Evolutionary conservation across 2,113 vertebrate genomes (phyloP), one percentile per base, ranked within the genome.

Genomic region (Plestiodon gilberti): DNA sequence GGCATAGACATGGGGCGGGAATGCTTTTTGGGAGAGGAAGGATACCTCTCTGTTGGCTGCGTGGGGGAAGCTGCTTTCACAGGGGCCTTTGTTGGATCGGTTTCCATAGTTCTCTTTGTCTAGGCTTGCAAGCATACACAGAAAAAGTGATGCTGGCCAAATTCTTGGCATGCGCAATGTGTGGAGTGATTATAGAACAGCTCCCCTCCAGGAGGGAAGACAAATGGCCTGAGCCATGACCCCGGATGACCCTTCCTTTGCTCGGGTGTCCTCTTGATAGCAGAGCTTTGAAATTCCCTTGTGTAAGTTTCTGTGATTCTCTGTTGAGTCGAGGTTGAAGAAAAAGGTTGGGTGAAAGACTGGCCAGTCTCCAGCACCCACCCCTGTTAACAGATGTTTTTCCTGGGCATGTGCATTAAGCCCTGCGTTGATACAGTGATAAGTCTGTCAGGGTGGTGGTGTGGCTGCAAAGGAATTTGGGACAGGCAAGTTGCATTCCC

Each of bases 91-190:
- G n/a, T 82, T 91, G 73, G 74, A 81, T 17, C 61, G 13, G 8
- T 43, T 17, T 22, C 82, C 74, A 0, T 9, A 82, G 69, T 15
- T 83, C 23, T 88, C 38, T 59, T 76, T 33, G 4, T 88, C 33
- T 70, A 25, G 8, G 1, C 87, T 70, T 89, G 3, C 17, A 59
- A 15, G 23, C 64, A 65, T 25, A 75, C 10, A 1, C 18, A 7
- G 17, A 17, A 3, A 28, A 83, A 30, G 30, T 23, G n/a, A 4
- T 22, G 8, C 0, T 0, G 9, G 57, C 52, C 33, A 5, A n/a
- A 74, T 52, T 14, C 23, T 76, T 65, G n/a, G n/a, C 76, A 88
- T 88, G 6, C 69, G 89, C 87, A n/a, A 55, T 43, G 52, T n/a
- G 0, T 28, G 5, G 14, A 30, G 61, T 84, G 9, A 25, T 76